Base-by-base conservation (phyloP, 2,113 vertebrate genomes). In the Morone saxatilis region DNA sequence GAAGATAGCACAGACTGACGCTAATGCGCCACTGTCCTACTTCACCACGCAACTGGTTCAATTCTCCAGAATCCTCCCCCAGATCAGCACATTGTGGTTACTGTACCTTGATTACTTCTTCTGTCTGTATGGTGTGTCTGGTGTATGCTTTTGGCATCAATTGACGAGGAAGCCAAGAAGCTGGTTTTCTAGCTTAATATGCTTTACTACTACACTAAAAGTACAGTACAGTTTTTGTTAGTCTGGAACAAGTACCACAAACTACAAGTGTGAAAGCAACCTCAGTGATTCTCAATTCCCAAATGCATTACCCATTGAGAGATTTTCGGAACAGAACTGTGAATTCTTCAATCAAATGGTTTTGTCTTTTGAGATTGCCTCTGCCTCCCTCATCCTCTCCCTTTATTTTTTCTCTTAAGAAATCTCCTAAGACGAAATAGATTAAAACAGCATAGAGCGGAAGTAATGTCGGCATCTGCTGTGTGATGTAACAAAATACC, bases 401-500 rank as follows among this genome's bases (percentile, higher is more conserved):
- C 8, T 67, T 19, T 60, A 14, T 40, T 80, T 73, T 36, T 53
- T 38, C 31, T 68, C 60, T 38, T 31, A 31, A 31, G 31, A 31
- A 31, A 20, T 38, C 53, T 65, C 77, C 43, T 31, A 61, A 81
- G 48, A 80, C 22, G 0, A 59, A 84, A 45, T 67, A 63, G 61
- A 86, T 86, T 84, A 83, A 81, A 60, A 57, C 70, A 62, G 41
- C 45, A 16, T n/a, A 41, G 72, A 84, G 48, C 36, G 22, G 36
- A 75, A 80, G 45, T 73, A 66, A 66, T 45, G 51, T 51, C 12
- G 6, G 25, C 71, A 47, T 83, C 60, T 66, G 40, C 63, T 61
- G 48, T 82, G 53, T 48, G 78, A 84, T 75, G 71, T 84, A 69
- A 73, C 43, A 85, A 81, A 83, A 51, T 72, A 50, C 65, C 53